phyloP scores from a whole-genome alignment of 30 jellyfish, hydroid and myxozoan species.

The Rhopilema esculentum region DNA sequence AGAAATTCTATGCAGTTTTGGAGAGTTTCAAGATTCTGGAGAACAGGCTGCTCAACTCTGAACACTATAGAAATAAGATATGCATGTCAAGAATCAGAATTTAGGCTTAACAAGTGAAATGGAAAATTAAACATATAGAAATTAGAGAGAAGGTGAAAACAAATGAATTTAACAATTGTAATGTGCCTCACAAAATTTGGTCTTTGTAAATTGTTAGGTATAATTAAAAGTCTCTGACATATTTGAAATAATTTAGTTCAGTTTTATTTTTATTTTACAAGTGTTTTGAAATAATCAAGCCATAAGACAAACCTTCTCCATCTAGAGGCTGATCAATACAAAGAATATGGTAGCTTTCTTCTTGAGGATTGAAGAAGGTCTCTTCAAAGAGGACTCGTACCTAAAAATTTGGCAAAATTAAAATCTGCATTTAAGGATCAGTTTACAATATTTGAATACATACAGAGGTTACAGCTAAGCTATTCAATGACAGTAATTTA shows the following conservation, averaged over 20 bases:
- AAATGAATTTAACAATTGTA: too few species aligned
- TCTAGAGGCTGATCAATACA: slow-evolving; percentile 94
- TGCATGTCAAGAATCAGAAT: neutral
- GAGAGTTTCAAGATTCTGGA: slow-evolving; percentile 84
- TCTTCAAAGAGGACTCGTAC: slow-evolving; percentile 91
- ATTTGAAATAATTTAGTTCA: too few species aligned
- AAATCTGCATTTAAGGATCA: too few species aligned
- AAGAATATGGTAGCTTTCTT: slow-evolving; percentile 90
- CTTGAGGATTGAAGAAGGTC: slow-evolving; percentile 84
- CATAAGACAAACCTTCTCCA: slow-evolving; percentile 82
- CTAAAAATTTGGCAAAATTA: slow-evolving; percentile 19
- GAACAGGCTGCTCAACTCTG: slow-evolving; percentile 72
- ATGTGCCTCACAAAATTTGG: too few species aligned
- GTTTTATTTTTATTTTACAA: too few species aligned
- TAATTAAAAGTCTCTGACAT: too few species aligned
- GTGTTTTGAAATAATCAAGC: neutral
- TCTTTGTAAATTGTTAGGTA: too few species aligned
- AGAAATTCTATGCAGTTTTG: slow-evolving; percentile 88
- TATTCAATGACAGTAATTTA: too few species aligned
- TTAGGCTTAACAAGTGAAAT: too few species aligned
- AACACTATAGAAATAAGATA: slow-evolving; percentile 31
- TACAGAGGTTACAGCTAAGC: too few species aligned
- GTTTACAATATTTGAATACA: neutral
- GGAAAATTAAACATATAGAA: too few species aligned
- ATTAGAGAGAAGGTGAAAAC: too few species aligned